Evolutionary conservation across 2,888 invertebrate species (phyloP).

Genomic region (Apoda limacodes): DNA sequence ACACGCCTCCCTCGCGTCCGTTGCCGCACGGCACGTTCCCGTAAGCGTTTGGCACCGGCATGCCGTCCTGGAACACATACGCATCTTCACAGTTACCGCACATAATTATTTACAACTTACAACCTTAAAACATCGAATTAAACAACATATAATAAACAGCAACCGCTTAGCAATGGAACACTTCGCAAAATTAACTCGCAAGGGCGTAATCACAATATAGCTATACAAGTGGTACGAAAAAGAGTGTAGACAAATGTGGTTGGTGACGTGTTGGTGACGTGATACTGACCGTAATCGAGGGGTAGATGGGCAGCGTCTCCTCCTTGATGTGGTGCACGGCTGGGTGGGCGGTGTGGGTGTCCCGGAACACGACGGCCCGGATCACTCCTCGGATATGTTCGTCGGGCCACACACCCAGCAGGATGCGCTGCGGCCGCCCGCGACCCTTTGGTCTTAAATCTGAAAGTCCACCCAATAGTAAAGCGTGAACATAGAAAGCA

Average conservation of each 20-base stretch:
- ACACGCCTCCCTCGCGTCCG: constrained; percentile 66
- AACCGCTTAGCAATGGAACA: too few species aligned
- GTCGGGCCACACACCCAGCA: constrained; percentile 93
- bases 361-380: constrained; percentile 91
- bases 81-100: constrained; percentile 18
- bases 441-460: constrained; percentile 92
- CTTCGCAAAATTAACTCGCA: too few species aligned
- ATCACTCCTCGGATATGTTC: constrained; percentile 94
- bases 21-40: constrained; percentile 67
- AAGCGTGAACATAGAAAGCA: constrained; percentile 55
- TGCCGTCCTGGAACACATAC: constrained; percentile 71
- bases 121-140: constrained; percentile 1
- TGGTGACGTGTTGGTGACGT: too few species aligned
- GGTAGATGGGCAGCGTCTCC: constrained; percentile 65
- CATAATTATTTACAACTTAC: constrained; percentile 2
- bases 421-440: constrained; percentile 90
- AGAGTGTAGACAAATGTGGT: too few species aligned
- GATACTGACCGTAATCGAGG: constrained; percentile 64
- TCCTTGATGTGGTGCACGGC: constrained; percentile 86
- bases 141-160: background rate
- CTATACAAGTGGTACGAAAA: too few species aligned
- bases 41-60: constrained; percentile 66
- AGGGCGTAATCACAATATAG: constrained; percentile 39
- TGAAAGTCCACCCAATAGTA: constrained; percentile 65
- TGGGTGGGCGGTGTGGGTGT: constrained; percentile 77